Evolutionary conservation across 2,113 vertebrate genomes (phyloP).

Genomic region (Octodon degus): DNA sequence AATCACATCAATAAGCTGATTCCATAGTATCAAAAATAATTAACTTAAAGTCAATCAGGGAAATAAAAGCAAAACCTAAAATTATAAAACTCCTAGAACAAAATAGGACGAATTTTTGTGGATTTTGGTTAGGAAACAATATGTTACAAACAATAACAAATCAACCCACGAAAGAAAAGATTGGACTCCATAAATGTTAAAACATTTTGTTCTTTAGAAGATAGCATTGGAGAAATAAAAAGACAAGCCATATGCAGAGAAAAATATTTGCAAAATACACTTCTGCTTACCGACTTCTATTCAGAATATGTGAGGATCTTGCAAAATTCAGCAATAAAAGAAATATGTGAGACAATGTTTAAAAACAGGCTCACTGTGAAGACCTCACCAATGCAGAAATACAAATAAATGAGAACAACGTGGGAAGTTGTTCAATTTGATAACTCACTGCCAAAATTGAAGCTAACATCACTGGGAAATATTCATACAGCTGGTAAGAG

Average conservation of each 20-base stretch:
- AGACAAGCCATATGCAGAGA: not conserved
- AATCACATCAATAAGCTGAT: not conserved
- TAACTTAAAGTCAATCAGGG: constrained; percentile 2
- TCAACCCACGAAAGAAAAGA: constrained; percentile 34
- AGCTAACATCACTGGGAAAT: not conserved
- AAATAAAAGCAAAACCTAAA: constrained; percentile 18
- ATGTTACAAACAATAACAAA: not conserved
- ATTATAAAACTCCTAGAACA: not conserved
- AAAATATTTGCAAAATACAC: constrained; percentile 30
- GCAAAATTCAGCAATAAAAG: constrained; percentile 11
- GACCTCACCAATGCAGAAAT: not conserved
- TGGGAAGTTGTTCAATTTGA: not conserved
- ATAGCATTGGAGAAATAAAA: constrained; percentile 1
- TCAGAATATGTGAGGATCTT: not conserved
- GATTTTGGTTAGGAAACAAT: not conserved
- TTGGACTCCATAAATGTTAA: not conserved
- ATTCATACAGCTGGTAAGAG: not conserved
- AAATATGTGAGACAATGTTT: not conserved
- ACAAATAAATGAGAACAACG: not conserved
- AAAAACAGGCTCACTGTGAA: not conserved
- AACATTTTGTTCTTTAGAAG: constrained; percentile 33
- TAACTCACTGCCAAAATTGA: not conserved
- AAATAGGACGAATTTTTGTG: not conserved
- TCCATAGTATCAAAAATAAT: not conserved
- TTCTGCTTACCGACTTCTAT: not conserved